Percentiles rank a stretch among this genome's conserved stretches.
Evolutionary conservation across 64 coral and sea anemone genomes (phyloP).

Genomic region (Platygyra sinensis): DNA sequence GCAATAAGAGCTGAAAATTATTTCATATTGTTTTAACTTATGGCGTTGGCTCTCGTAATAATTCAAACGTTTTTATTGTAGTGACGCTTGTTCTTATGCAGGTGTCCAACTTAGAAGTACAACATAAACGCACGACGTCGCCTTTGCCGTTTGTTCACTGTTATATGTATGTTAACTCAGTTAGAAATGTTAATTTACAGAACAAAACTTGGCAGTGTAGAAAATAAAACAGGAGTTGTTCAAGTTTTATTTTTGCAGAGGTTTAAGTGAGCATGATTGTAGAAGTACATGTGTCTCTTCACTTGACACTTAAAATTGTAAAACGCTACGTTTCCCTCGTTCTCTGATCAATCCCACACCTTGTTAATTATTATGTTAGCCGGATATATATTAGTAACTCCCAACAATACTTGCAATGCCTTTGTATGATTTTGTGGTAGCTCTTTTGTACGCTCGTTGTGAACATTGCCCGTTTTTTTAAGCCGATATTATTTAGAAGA

Average conservation of each 20-base stretch:
- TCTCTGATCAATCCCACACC: neutral
- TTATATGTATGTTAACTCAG: neutral
- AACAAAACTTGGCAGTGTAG: neutral
- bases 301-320: too few species aligned
- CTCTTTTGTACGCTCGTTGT: too few species aligned
- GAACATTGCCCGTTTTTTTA: too few species aligned
- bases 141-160: neutral
- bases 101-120: neutral
- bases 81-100: neutral
- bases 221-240: neutral
- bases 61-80: conserved; percentile 15
- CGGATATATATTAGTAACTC: neutral
- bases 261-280: too few species aligned
- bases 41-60: neutral
- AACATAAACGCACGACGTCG: neutral
- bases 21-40: conserved; percentile 35
- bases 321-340: neutral
- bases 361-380: neutral
- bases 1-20: neutral
- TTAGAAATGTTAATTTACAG: neutral
- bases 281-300: too few species aligned
- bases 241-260: neutral
- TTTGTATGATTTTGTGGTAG: too few species aligned
- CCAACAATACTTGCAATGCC: too few species aligned
- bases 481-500: too few species aligned